A percentile compares a stretch with the other conserved stretches of the same genome.
phyloP scores from a whole-genome alignment of 2,797 vertebrate genomes.

The Sandelia bainsii region DNA sequence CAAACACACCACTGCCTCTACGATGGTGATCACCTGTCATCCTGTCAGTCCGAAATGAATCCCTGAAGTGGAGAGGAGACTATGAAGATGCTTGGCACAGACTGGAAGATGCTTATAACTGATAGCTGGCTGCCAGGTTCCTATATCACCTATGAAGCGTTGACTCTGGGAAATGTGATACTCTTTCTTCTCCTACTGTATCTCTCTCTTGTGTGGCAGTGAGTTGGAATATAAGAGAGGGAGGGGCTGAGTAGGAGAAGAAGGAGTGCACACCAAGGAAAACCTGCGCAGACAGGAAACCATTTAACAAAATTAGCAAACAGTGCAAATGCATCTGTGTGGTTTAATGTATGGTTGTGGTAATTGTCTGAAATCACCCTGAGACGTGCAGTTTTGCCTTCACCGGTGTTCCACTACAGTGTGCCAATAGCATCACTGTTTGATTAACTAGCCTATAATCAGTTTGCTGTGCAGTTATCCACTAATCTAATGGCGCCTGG shows the following conservation, averaged over 20 bases:
- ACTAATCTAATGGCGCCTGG: conserved; percentile 62
- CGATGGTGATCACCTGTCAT: conserved; percentile 37
- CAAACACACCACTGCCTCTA: conserved; percentile 34
- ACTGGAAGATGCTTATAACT: conserved; percentile 46
- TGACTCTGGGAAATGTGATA: conserved; percentile 68
- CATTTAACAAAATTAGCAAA: conserved; percentile 57
- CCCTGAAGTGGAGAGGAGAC: conserved; percentile 30
- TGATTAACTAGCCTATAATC: conserved; percentile 63
- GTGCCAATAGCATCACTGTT: conserved; percentile 36
- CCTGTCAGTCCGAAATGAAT: conserved; percentile 64
- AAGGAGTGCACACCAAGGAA: conserved; percentile 63
- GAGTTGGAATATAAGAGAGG: conserved; percentile 15
- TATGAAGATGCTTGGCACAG: conserved; percentile 10
- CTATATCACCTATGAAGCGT: conserved; percentile 65
- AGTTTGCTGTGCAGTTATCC: conserved; percentile 53
- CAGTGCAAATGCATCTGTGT: conserved; percentile 13
- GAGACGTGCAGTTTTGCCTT: conserved; percentile 48
- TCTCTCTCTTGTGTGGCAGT: conserved; percentile 31
- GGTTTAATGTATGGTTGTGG: not conserved
- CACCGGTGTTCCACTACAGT: conserved; percentile 41
- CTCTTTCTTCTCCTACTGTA: conserved; percentile 35
- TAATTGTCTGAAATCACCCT: conserved; percentile 8
- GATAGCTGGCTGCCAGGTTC: conserved; percentile 54
- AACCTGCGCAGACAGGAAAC: conserved; percentile 38
- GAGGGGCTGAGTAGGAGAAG: conserved; percentile 27